Evolutionary conservation across 2,888 invertebrate species (phyloP).

Genomic region (Deroplatys truncata): DNA sequence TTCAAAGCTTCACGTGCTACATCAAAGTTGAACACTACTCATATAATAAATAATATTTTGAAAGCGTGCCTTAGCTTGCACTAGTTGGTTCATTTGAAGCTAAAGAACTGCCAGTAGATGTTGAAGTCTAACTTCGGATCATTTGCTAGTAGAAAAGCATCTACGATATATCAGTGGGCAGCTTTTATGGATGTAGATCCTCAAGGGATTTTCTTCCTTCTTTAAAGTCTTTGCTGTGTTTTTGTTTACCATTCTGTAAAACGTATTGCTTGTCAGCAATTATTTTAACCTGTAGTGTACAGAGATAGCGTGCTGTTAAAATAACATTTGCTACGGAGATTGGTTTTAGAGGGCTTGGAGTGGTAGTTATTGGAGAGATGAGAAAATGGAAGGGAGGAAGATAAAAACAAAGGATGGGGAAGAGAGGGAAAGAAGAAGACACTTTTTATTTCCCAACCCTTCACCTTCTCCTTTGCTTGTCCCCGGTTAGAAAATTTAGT

Average conservation of each 20-base stretch:
- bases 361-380: background rate
- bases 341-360: background rate
- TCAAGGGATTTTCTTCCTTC: too few relatives aligned
- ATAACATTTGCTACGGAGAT: background rate
- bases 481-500: conserved; percentile 5
- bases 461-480: background rate
- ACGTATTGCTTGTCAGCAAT: background rate
- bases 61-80: too few relatives aligned
- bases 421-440: background rate
- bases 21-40: too few relatives aligned
- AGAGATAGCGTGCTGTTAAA: background rate
- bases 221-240: background rate
- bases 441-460: background rate
- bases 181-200: too few relatives aligned
- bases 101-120: too few relatives aligned
- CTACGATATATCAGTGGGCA: too few relatives aligned
- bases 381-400: background rate
- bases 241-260: background rate
- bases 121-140: too few relatives aligned
- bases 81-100: too few relatives aligned
- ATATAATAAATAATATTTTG: too few relatives aligned
- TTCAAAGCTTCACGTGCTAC: too few relatives aligned
- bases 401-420: background rate
- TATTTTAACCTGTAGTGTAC: background rate
- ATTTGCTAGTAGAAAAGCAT: too few relatives aligned